phyloP scores from a whole-genome alignment of 2,797 vertebrate genomes.

The Lepidocolaptes lacrymiger region DNA sequence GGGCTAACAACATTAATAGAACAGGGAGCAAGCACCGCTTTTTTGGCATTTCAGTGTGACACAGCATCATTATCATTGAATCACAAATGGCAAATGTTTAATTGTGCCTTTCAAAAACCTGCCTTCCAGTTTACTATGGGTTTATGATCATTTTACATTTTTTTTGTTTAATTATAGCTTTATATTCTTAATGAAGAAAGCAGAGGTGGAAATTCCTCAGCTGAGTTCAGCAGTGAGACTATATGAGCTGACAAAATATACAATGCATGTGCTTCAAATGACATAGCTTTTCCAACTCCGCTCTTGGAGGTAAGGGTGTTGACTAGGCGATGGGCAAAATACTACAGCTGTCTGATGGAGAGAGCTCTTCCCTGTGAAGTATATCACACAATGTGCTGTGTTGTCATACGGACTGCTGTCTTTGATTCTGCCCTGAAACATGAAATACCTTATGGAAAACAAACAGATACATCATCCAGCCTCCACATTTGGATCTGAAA shows the following conservation, averaged over 20 bases:
- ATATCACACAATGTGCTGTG: fast-evolving
- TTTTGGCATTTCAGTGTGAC: not conserved
- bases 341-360: fast-evolving
- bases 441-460: not conserved
- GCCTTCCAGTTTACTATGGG: not conserved
- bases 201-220: not conserved
- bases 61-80: not conserved
- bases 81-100: not conserved
- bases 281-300: not conserved
- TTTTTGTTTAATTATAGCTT: not conserved
- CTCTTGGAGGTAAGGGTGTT: not conserved
- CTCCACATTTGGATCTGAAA: not conserved
- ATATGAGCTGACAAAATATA: not conserved
- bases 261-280: not conserved
- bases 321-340: not conserved
- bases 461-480: not conserved
- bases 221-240: not conserved
- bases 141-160: not conserved
- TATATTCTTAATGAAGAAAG: not conserved
- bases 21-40: not conserved
- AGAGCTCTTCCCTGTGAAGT: not conserved
- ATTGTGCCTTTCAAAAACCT: not conserved
- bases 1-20: not conserved
- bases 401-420: not conserved
- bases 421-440: slow-evolving; percentile 15